Conservation (phyloP, 2,888 invertebrate species). For the Amblyjoppa proteus region DNA sequence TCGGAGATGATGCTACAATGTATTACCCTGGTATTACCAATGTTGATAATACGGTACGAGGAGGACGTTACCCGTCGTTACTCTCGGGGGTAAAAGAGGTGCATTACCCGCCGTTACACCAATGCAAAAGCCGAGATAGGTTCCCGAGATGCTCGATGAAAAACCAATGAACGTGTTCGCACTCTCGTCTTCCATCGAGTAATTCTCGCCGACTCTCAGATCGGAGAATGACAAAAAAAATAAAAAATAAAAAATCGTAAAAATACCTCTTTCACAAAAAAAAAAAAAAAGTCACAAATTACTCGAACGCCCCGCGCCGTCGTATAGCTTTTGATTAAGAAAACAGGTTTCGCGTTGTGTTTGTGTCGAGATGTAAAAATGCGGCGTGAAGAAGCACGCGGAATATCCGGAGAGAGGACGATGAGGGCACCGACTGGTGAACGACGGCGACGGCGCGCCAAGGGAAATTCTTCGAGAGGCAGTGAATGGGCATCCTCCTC, state of each 20-base stretch:
- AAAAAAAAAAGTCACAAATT: conserved; percentile 55
- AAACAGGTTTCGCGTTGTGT: conserved; percentile 65
- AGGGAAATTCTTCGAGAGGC: conserved; percentile 63
- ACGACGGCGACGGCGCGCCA: conserved; percentile 43
- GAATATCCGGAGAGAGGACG: conserved; percentile 55
- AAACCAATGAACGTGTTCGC: conserved; percentile 14
- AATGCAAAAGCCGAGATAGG: conserved; percentile 12
- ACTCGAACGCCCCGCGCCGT: conserved; percentile 58
- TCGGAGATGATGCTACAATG: conserved; percentile 53
- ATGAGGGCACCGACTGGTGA: neutral
- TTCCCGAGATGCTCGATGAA: conserved; percentile 16
- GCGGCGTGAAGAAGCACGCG: conserved; percentile 35
- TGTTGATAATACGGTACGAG: conserved; percentile 37
- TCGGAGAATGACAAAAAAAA: neutral
- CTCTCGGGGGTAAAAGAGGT: neutral
- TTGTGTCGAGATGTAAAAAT: conserved; percentile 55
- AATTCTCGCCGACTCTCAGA: conserved; percentile 9
- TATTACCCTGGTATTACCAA: conserved; percentile 53
- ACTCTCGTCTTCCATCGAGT: conserved; percentile 20
- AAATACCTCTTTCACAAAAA: conserved; percentile 34
- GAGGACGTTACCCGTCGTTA: conserved; percentile 7
- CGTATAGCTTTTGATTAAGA: conserved; percentile 67
- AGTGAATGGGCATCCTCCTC: conserved; percentile 62
- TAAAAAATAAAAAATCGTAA: conserved; percentile 20
- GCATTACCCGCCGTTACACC: neutral